Percentiles rank a stretch among this genome's conserved stretches.
phyloP scores from a whole-genome alignment of 1,140 invertebrate genomes.

The Bemisia tabaci region DNA sequence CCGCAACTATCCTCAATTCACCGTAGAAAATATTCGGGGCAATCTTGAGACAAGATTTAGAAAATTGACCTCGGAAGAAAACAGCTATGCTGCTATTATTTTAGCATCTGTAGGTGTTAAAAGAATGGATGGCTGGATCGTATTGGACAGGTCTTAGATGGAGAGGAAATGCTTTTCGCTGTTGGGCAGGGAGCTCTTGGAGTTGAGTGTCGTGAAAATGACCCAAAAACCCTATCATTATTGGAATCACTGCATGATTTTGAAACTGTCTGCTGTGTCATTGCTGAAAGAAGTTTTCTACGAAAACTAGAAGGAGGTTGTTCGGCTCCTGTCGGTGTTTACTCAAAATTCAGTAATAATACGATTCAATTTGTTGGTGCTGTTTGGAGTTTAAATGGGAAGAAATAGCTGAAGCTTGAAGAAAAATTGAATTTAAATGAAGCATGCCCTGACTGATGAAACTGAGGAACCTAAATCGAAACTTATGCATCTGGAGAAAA shows the following conservation, averaged over 20 bases:
- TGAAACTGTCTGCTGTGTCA: constrained; percentile 56
- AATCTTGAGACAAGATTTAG: constrained; percentile 77
- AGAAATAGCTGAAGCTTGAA: constrained; percentile 45
- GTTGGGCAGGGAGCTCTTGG: constrained; percentile 92
- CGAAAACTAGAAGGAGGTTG: constrained; percentile 84
- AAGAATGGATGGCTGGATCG: constrained; percentile 85
- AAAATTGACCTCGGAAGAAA: constrained; percentile 60
- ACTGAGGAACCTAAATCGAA: constrained; percentile 31
- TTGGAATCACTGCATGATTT: constrained; percentile 54
- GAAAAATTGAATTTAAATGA: constrained; percentile 31
- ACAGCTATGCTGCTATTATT: constrained; percentile 66
- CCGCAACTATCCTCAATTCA: constrained; percentile 61
- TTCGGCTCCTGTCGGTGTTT: constrained; percentile 88
- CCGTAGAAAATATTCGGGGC: constrained; percentile 68
- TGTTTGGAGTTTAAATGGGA: constrained; percentile 85
- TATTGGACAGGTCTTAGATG: constrained; percentile 44
- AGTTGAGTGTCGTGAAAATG: constrained; percentile 72
- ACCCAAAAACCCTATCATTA: constrained; percentile 48
- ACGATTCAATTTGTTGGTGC: constrained; percentile 57
- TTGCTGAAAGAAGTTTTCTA: constrained; percentile 83
- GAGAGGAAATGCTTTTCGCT: constrained; percentile 74
- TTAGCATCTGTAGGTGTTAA: constrained; percentile 78
- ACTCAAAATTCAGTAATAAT: constrained; percentile 37
- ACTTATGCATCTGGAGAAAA: neutral
- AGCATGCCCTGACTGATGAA: constrained; percentile 30